Conservation (phyloP, 53 echinoderm and acorn worm genomes). For the Astropecten irregularis region DNA sequence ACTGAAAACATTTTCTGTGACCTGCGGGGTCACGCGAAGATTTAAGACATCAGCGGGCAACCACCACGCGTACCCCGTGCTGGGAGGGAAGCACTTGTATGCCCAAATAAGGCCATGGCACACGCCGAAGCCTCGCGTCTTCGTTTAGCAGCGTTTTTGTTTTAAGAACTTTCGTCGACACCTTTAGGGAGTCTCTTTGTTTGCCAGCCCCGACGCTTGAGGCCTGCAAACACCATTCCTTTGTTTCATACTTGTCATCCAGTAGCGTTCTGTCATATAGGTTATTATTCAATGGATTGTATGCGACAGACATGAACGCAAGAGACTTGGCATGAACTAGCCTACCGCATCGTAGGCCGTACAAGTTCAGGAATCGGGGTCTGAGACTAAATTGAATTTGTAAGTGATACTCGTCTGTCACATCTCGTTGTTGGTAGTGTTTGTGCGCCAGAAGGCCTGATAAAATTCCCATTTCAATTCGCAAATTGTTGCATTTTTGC, state of each 20-base stretch:
- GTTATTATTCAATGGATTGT: neutral
- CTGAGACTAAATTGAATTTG: neutral
- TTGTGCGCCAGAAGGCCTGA: too few species aligned
- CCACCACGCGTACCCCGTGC: conserved; percentile 42
- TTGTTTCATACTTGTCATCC: neutral
- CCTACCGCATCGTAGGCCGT: too few species aligned
- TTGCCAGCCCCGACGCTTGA: neutral
- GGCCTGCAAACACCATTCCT: neutral
- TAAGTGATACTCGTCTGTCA: neutral
- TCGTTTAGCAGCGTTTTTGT: conserved; percentile 14
- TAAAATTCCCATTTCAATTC: too few species aligned
- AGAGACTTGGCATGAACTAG: neutral
- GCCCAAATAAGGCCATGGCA: conserved; percentile 37
- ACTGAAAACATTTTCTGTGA: neutral
- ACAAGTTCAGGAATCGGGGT: too few species aligned
- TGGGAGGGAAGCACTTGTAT: neutral
- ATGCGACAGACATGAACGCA: neutral
- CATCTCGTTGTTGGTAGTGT: neutral
- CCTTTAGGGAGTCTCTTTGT: conserved; percentile 2
- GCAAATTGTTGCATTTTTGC: too few species aligned
- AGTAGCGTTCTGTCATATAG: neutral
- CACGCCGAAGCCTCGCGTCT: conserved; percentile 22
- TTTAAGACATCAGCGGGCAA: neutral
- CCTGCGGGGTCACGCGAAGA: conserved; percentile 5
- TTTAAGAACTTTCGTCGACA: neutral